These are phyloP conservation scores for Glomeris marginata DNA, from an alignment of 2,888 invertebrate species.

Conservation along the genomic window DNA sequence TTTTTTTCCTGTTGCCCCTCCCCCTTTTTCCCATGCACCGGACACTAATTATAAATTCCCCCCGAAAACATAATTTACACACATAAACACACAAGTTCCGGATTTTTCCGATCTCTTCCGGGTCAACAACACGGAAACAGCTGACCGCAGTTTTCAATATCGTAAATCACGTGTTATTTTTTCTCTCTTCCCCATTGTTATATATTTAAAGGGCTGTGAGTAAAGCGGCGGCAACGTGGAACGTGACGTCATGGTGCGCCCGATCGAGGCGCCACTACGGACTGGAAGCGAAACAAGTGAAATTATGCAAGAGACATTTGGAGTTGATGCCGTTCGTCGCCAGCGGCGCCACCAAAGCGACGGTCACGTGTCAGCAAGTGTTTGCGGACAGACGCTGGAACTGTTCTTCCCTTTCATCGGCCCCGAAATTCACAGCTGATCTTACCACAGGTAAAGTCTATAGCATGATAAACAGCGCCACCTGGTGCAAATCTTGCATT, in stretches of 20 bases:
- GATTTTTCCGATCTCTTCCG: too few relatives aligned
- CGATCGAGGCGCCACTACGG: slow-evolving; percentile 21
- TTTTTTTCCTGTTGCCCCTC: too few relatives aligned
- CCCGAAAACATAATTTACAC: too few relatives aligned
- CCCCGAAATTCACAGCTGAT: slow-evolving; percentile 59
- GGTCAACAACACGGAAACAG: too few relatives aligned
- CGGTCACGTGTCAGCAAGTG: slow-evolving; percentile 47
- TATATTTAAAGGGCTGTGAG: slow-evolving; percentile 24
- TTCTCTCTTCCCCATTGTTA: too few relatives aligned
- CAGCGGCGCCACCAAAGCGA: slow-evolving; percentile 51
- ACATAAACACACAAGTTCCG: too few relatives aligned
- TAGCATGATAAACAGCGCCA: too few relatives aligned
- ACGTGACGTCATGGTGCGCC: slow-evolving; percentile 23
- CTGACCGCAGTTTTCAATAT: too few relatives aligned
- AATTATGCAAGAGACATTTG: slow-evolving; percentile 24
- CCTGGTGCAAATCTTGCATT: too few relatives aligned
- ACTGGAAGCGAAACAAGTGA: slow-evolving; percentile 21
- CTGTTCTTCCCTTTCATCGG: slow-evolving; percentile 56
- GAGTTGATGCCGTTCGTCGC: slow-evolving; percentile 53
- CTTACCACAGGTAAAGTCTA: slow-evolving; percentile 51
- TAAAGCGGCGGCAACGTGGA: slow-evolving; percentile 25
- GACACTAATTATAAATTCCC: too few relatives aligned
- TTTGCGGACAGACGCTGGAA: slow-evolving; percentile 66
- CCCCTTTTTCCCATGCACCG: too few relatives aligned
- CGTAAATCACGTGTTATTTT: too few relatives aligned